Evolutionary conservation across 2,888 invertebrate species (phyloP), one percentile per base, ranked within the genome.

Genomic region (Ormyrus labotus): DNA sequence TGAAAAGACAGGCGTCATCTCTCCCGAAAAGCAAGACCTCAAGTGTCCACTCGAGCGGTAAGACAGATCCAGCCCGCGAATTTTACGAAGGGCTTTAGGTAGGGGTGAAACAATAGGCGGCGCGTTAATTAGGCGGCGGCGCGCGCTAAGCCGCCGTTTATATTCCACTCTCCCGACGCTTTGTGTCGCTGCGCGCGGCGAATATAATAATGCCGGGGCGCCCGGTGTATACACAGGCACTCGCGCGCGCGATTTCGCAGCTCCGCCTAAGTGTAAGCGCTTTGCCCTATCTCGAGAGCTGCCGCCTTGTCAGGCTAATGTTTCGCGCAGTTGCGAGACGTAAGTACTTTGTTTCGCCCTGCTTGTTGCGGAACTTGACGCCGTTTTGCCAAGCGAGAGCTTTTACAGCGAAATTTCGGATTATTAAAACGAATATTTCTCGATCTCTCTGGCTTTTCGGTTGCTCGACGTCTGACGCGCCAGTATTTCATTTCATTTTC

Each of bases 51-150:
- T 53, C 9, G 53, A 9, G 10, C 6, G 10, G 53, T 9, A 53
- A 10, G 10, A 19, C 19, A 58, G 5, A n/a, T 19, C 5, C 2
- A 34, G 34, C 34, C 4, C 3, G 13, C 19, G 9, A 65, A 65
- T 65, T 65, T 65, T 45, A 64, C 55, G 5, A 57, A 64, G 64
- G 19, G 57, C 64, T 73, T 73, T 64, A 6, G 64, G 13, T 34
- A 34, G 34, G 34, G 48, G 50, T 10, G 6, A n/a, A 57, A 55
- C 73, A 65, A 64, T 65, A 48, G 64, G n/a, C 45, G 47, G 85
- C 85, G 87, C 87, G 88, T 89, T 90, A 90, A 90, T 90, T 89
- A 90, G 90, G 88, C 88, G 85, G 86, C 84, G 88, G 89, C 89
- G 88, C 89, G 90, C 89, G 90, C 90, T 89, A 60, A 67, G 51